These are phyloP conservation scores for Thalpophila matura DNA, from an alignment of 2,888 invertebrate species.

Conservation along the genomic window DNA sequence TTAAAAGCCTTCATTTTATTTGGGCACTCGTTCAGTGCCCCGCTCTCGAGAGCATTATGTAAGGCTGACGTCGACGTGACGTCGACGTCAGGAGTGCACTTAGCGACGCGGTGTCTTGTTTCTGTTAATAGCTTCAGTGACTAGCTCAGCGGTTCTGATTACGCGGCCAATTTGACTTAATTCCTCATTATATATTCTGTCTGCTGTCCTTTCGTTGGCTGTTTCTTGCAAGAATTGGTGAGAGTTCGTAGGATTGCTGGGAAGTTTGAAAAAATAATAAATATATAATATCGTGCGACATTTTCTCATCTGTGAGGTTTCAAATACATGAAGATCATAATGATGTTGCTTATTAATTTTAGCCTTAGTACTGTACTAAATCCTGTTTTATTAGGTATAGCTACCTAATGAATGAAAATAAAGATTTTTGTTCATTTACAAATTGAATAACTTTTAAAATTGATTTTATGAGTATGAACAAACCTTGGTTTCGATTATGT, in stretches of 20 bases:
- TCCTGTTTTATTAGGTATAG: too few relatives aligned
- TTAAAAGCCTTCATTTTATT: constrained; percentile 31
- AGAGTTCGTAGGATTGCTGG: too few relatives aligned
- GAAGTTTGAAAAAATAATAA: too few relatives aligned
- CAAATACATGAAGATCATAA: too few relatives aligned
- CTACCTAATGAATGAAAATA: too few relatives aligned
- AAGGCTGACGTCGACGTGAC: constrained; percentile 40
- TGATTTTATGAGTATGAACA: too few relatives aligned
- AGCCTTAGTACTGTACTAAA: too few relatives aligned
- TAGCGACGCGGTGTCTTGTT: constrained; percentile 57
- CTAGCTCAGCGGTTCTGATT: constrained; percentile 50
- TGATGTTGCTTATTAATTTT: too few relatives aligned
- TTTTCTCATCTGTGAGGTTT: too few relatives aligned
- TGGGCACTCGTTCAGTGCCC: constrained; percentile 26
- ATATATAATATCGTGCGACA: too few relatives aligned
- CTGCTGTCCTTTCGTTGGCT: constrained; percentile 7
- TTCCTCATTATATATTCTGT: constrained; percentile 29
- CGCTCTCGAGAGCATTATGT: constrained; percentile 33
- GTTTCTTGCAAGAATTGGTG: not conserved
- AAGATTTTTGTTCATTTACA: too few relatives aligned
- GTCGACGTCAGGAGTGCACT: constrained; percentile 59
- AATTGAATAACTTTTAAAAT: too few relatives aligned
- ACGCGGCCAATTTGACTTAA: constrained; percentile 38
- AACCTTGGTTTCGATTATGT: not conserved
- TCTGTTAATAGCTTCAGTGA: constrained; percentile 58